Conservation (phyloP, 2,113 vertebrate species). For the Cryptomyrus ogoouensis region DNA sequence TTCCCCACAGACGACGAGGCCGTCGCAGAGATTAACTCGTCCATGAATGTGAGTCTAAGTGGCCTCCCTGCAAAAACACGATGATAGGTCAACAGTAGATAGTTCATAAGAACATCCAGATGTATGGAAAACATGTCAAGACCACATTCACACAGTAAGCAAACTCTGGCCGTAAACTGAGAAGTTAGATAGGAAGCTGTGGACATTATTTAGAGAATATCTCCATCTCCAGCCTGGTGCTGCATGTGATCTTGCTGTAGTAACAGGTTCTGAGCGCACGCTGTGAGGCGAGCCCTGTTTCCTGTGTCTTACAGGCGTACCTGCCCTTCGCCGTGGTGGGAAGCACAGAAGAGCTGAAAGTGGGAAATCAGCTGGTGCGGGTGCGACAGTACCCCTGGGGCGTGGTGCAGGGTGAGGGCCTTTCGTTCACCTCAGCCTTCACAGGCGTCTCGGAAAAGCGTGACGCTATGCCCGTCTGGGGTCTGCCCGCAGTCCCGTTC, state of each 20-base stretch:
- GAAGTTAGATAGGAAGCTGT: not conserved
- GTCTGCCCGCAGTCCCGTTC: not conserved
- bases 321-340: slow-evolving; percentile 93
- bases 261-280: not conserved
- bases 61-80: not conserved
- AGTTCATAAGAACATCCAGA: not conserved
- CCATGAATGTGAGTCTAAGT: slow-evolving; percentile 83
- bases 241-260: not conserved
- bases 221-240: not conserved
- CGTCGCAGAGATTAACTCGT: slow-evolving; percentile 84
- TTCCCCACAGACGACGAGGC: slow-evolving; percentile 92
- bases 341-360: slow-evolving; percentile 86
- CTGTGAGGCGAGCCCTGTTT: not conserved
- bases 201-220: not conserved
- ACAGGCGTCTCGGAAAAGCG: not conserved
- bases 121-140: not conserved
- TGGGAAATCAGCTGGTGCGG: slow-evolving; percentile 90
- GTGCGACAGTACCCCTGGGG: slow-evolving; percentile 94
- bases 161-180: not conserved
- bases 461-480: too few species aligned
- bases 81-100: not conserved
- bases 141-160: not conserved
- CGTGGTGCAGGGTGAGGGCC: slow-evolving; percentile 82
- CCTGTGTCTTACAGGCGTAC: slow-evolving; percentile 68
- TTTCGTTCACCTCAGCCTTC: not conserved